Percentiles rank a stretch among this genome's conserved stretches.
These are phyloP conservation scores for Aporophyla nigra DNA, from an alignment of 2,888 invertebrate species.

Conservation along the genomic window DNA sequence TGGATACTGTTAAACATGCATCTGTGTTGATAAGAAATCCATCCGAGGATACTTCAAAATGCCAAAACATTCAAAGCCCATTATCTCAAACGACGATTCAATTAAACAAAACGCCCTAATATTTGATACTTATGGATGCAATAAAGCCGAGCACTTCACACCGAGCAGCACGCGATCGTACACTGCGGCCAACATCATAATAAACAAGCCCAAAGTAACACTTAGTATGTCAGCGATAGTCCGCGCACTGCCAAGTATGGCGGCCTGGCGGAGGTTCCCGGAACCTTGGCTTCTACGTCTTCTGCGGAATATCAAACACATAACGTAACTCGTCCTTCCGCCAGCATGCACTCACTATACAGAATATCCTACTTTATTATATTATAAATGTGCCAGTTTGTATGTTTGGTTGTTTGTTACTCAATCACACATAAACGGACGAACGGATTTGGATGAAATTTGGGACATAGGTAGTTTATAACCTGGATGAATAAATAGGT, in stretches of 20 bases:
- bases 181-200: slow-evolving; percentile 51
- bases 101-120: slow-evolving; percentile 5
- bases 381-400: too few relatives aligned
- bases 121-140: slow-evolving; percentile 21
- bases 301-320: slow-evolving; percentile 82
- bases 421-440: too few relatives aligned
- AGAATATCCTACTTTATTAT: too few relatives aligned
- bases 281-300: slow-evolving; percentile 77
- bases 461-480: too few relatives aligned
- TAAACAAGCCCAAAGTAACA: slow-evolving; percentile 68
- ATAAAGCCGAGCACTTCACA: slow-evolving; percentile 28
- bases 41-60: not conserved
- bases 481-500: too few relatives aligned
- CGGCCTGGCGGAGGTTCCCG: slow-evolving; percentile 75
- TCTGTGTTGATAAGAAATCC: not conserved
- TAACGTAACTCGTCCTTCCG: slow-evolving; percentile 82
- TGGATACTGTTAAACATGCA: not conserved
- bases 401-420: too few relatives aligned
- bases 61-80: not conserved
- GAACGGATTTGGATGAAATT: too few relatives aligned
- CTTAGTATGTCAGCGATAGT: slow-evolving; percentile 71
- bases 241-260: slow-evolving; percentile 73
- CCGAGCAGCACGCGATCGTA: slow-evolving; percentile 36
- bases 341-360: slow-evolving; percentile 58
- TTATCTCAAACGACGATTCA: not conserved